These are phyloP conservation scores for Apogon talboti DNA, from an alignment of 2,797 vertebrate genomes.

Conservation along the genomic window DNA sequence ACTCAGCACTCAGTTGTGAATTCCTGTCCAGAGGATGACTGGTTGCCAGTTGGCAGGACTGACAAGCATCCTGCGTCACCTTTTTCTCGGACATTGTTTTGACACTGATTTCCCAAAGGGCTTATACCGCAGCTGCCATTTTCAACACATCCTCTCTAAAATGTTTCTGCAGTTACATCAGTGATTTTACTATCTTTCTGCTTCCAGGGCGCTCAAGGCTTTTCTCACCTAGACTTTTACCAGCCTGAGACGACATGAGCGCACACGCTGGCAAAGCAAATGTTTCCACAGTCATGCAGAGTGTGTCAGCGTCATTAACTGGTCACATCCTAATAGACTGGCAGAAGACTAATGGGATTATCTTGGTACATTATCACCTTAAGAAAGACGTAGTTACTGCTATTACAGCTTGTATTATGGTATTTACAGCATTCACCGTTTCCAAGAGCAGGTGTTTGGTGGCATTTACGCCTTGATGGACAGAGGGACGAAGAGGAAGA, in stretches of 20 bases:
- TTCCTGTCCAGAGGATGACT: slow-evolving; percentile 35
- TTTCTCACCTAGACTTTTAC: slow-evolving; percentile 16
- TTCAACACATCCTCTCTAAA: slow-evolving; percentile 61
- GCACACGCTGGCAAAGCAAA: slow-evolving; percentile 18
- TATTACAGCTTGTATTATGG: slow-evolving; percentile 52
- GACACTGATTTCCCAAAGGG: slow-evolving; percentile 30
- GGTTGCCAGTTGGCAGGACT: slow-evolving; percentile 57
- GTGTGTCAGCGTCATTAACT: slow-evolving; percentile 27
- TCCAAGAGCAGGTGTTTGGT: slow-evolving; percentile 51
- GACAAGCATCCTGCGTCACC: slow-evolving; percentile 64
- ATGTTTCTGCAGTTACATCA: slow-evolving; percentile 59
- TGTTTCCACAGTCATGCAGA: slow-evolving; percentile 46
- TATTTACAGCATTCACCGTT: slow-evolving; percentile 52
- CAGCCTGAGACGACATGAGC: slow-evolving; percentile 6
- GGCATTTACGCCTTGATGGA: slow-evolving; percentile 18
- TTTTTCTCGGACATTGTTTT: slow-evolving; percentile 38
- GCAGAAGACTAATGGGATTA: slow-evolving; percentile 49
- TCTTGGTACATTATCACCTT: slow-evolving; percentile 56
- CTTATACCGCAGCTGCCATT: slow-evolving; percentile 51
- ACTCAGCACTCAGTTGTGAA: slow-evolving; percentile 45
- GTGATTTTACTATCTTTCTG: slow-evolving; percentile 12
- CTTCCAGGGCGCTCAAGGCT: not conserved
- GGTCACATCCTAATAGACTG: slow-evolving; percentile 32
- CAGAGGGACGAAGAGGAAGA: not conserved
- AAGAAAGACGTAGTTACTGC: slow-evolving; percentile 57